Evolutionary conservation across 2,888 invertebrate genomes (phyloP).

Genomic region (Clostera curtula): DNA sequence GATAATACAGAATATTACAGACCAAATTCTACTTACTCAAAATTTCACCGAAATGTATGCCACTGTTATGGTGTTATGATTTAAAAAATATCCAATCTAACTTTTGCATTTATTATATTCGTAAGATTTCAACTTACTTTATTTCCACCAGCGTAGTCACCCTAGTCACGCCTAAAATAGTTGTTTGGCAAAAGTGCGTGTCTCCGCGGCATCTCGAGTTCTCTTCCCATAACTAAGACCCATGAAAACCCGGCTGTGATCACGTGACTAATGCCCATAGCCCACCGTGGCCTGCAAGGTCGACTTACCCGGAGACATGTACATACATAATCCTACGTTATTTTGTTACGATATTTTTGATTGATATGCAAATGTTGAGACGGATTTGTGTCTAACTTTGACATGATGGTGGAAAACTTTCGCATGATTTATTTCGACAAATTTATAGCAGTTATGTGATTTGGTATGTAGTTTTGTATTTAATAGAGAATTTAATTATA

Average conservation of each 20-base stretch:
- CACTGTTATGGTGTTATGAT: too few relatives aligned
- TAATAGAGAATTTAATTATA: too few relatives aligned
- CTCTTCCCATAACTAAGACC: constrained; percentile 23
- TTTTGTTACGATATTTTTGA: constrained; percentile 20
- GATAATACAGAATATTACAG: too few relatives aligned
- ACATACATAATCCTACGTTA: constrained; percentile 18
- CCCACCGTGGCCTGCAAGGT: constrained; percentile 23
- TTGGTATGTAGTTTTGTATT: too few relatives aligned
- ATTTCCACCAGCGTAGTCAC: constrained; percentile 8
- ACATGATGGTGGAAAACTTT: too few relatives aligned
- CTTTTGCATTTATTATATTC: not conserved
- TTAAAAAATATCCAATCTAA: too few relatives aligned
- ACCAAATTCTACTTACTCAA: too few relatives aligned
- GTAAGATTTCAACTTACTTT: not conserved
- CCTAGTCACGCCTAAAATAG: constrained; percentile 21
- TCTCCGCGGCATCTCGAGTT: constrained; percentile 31
- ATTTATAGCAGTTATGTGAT: too few relatives aligned
- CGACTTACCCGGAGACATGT: constrained; percentile 16
- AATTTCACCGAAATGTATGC: too few relatives aligned
- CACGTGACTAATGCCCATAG: constrained; percentile 40
- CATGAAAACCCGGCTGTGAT: constrained; percentile 29
- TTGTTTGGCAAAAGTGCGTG: constrained; percentile 36
- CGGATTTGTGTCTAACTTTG: constrained; percentile 5
- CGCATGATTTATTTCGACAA: too few relatives aligned
- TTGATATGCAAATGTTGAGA: constrained; percentile 17